Conservation (phyloP, 2,888 invertebrate species). For the Molanna angustata region DNA sequence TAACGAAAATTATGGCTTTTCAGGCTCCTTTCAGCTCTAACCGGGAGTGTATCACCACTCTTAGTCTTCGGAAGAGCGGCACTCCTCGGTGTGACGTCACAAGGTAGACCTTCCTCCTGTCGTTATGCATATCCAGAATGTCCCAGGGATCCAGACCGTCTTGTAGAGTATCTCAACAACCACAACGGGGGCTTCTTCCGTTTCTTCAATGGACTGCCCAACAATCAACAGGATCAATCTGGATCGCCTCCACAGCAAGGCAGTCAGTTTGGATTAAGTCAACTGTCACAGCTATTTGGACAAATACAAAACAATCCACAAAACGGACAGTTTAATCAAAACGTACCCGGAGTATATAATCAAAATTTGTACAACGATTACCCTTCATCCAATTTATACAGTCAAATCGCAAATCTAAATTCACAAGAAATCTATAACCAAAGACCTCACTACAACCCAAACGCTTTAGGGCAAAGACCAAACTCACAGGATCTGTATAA, state of each 20-base stretch:
- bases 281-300: conserved; percentile 21
- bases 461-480: background rate
- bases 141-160: conserved; percentile 68
- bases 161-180: conserved; percentile 78
- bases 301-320: conserved; percentile 8
- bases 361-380: background rate
- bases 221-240: conserved; percentile 33
- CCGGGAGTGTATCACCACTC: conserved; percentile 59
- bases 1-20: conserved; percentile 25
- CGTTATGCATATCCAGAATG: conserved; percentile 68
- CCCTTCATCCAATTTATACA: background rate
- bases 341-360: no score
- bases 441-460: conserved; percentile 1
- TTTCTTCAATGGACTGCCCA: conserved; percentile 59
- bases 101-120: conserved; percentile 57
- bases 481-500: background rate
- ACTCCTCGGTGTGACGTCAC: conserved; percentile 68
- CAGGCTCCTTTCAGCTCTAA: conserved; percentile 60
- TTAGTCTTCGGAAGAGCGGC: conserved; percentile 74
- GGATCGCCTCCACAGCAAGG: background rate
- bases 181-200: conserved; percentile 84
- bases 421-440: conserved; percentile 3
- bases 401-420: background rate
- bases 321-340: no score
- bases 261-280: conserved; percentile 11